phyloP scores from a whole-genome alignment of 2,797 vertebrate genomes.

The Bucorvus abyssinicus region DNA sequence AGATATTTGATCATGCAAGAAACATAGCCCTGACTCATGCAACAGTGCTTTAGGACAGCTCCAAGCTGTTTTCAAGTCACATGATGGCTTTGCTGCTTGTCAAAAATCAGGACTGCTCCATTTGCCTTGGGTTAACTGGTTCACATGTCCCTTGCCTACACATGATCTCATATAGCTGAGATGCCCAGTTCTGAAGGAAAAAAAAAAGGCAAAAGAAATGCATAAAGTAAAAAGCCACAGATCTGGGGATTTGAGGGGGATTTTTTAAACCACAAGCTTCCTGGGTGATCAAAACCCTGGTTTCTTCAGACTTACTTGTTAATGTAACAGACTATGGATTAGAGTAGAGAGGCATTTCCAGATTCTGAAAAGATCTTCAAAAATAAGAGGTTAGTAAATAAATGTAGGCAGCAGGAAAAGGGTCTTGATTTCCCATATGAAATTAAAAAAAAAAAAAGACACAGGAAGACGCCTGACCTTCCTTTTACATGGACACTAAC shows the following conservation, averaged over 20 bases:
- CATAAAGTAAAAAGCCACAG: background rate
- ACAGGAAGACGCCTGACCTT: background rate
- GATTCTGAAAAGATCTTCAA: background rate
- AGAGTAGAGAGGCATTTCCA: background rate
- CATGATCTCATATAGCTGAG: background rate
- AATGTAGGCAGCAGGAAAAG: background rate
- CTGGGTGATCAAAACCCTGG: background rate
- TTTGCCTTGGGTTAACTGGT: background rate
- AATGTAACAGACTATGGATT: background rate
- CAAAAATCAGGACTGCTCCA: background rate
- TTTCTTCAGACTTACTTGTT: background rate
- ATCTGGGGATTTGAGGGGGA: background rate
- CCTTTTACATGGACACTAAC: background rate
- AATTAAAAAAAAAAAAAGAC: background rate
- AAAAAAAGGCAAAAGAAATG: fast-evolving
- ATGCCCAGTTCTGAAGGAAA: background rate
- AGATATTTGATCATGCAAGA: background rate
- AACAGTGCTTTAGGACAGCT: background rate
- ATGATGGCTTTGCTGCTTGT: background rate
- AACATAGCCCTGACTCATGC: constrained; percentile 19
- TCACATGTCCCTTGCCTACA: background rate
- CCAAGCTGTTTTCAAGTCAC: background rate
- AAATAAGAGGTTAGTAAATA: background rate
- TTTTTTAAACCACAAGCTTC: background rate
- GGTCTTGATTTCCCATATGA: background rate